Base-by-base conservation (phyloP, 2,797 vertebrate genomes). In the Craterocephalus amniculus region DNA sequence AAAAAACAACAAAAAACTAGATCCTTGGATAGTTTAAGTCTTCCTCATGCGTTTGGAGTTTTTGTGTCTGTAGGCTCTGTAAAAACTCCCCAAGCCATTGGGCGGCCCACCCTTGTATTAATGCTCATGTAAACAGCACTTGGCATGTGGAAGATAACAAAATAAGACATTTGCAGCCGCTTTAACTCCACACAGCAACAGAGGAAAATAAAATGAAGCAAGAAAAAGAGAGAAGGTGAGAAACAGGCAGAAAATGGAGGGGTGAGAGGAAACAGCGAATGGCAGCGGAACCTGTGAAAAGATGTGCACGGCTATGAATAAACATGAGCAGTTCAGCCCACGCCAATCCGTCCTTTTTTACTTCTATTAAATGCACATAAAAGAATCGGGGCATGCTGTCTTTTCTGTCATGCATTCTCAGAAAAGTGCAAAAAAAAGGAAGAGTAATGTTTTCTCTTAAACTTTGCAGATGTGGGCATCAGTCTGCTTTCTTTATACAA, bases 251-350 rank as follows among this genome's bases (percentile, higher is more conserved):
- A 26, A 70, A 75, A 43, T 51, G 67, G 56, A 69, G n/a, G 59
- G 67, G 81, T 59, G 45, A 63, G 63, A 72, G 58, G 65, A 27
- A 26, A 74, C 61, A 86, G 83, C 80, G 83, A 79, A 81, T 63
- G 73, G 76, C 65, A 74, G 72, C 56, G 67, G 77, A 87, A 88
- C 87, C 81, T 85, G 83, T 65, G 80, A 83, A 72, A 78, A 88
- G 86, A 88, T 90, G 87, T 81, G 75, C 81, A 57, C 66, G 14
- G 78, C 86, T 88, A 91, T 92, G 92, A 93, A 91, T 92, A 93
- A 87, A 92, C 88, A 93, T 92, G 88, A 91, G 79, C 67, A 58
- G 63, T 74, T 79, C 84, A 76, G 70, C 90, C 86, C 88, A 90
- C 87, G 82, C 86, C 38, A 38, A 79, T 78, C 55, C 69, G 70